Evolutionary conservation across 2,113 vertebrate species (phyloP).

Genomic region (Larimichthys crocea): DNA sequence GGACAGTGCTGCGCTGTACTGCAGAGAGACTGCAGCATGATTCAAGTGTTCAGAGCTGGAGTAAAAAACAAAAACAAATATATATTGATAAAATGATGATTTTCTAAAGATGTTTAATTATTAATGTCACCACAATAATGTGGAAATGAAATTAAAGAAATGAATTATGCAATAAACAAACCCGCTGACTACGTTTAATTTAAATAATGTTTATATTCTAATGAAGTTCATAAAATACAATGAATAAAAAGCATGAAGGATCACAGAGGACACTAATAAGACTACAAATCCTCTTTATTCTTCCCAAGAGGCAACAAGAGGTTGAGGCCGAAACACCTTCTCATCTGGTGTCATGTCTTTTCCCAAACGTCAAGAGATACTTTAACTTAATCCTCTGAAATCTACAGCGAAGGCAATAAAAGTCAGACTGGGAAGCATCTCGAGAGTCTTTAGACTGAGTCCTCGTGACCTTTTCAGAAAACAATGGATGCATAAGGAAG

Average conservation of each 20-base stretch:
- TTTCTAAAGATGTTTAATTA: slow-evolving; percentile 11
- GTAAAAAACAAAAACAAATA: neutral
- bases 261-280: neutral
- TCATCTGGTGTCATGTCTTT: neutral
- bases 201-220: neutral
- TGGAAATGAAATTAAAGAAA: neutral
- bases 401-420: neutral
- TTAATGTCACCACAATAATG: neutral
- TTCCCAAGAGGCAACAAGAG: neutral
- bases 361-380: slow-evolving; percentile 14
- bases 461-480: neutral
- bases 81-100: neutral
- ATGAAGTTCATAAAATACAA: neutral
- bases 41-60: neutral
- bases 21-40: slow-evolving; percentile 63
- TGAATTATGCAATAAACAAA: neutral
- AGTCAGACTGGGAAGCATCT: neutral
- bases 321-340: slow-evolving; percentile 10
- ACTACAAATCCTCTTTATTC: slow-evolving; percentile 23
- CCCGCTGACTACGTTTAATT: neutral
- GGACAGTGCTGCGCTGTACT: slow-evolving; percentile 48
- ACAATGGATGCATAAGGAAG: neutral
- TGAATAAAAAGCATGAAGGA: neutral
- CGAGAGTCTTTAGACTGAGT: neutral
- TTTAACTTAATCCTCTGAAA: slow-evolving; percentile 43